Percentiles rank a stretch among this genome's conserved stretches.
phyloP scores from a whole-genome alignment of 2,888 invertebrate genomes.

The Nudaria mundana region DNA sequence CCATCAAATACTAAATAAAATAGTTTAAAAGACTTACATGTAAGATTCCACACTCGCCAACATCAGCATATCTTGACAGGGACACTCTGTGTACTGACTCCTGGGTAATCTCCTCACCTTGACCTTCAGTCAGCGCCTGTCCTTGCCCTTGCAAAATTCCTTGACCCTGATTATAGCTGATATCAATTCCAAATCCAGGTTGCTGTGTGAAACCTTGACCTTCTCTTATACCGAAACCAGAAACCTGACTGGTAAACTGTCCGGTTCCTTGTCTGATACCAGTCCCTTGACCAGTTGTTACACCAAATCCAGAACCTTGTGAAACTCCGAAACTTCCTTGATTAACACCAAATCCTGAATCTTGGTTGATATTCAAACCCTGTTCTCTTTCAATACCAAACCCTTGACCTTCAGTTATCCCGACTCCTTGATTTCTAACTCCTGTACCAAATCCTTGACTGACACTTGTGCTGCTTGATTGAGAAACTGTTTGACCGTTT shows the following conservation, averaged over 20 bases:
- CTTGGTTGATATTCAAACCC: not conserved
- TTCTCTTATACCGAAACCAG: constrained; percentile 15
- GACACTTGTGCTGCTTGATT: constrained; percentile 13
- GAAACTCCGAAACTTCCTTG: constrained; percentile 9
- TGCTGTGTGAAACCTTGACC: constrained; percentile 9
- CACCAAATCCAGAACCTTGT: constrained; percentile 17
- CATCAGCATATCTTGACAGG: constrained; percentile 50
- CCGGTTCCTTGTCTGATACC: constrained; percentile 14
- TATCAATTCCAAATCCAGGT: constrained; percentile 2
- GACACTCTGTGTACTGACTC: constrained; percentile 48
- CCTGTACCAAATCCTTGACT: constrained; percentile 15
- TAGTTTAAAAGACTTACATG: constrained; percentile 71
- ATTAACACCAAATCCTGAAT: constrained; percentile 5
- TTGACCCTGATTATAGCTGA: constrained; percentile 14
- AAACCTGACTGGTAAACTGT: not conserved
- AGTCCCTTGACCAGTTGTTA: constrained; percentile 20
- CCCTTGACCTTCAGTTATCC: constrained; percentile 14
- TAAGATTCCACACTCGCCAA: constrained; percentile 60
- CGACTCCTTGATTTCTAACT: constrained; percentile 1
- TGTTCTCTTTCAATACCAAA: not conserved
- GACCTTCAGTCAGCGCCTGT: constrained; percentile 28
- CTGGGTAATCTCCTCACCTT: constrained; percentile 22
- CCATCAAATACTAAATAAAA: too few species aligned
- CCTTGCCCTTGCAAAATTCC: constrained; percentile 24
- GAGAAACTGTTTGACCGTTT: constrained; percentile 2